Conservation (phyloP, 2,888 invertebrate genomes). For the Noctua fimbriata region DNA sequence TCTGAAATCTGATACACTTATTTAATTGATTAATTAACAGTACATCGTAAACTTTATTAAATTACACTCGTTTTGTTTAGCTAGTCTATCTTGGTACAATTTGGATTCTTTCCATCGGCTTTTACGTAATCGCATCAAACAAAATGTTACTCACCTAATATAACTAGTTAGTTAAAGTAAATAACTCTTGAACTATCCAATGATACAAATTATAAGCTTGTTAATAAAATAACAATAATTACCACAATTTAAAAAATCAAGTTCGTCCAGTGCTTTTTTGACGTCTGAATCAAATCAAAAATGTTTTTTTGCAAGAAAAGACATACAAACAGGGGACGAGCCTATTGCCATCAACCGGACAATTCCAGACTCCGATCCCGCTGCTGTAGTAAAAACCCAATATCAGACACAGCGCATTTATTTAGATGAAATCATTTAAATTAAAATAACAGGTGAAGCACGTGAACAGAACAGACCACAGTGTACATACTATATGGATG, state of each 20-base stretch:
- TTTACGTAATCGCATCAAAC: conserved; percentile 55
- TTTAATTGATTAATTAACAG: background rate
- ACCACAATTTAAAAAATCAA: conserved; percentile 2
- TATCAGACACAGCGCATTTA: no score
- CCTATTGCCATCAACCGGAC: no score
- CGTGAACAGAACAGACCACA: background rate
- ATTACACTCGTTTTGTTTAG: background rate
- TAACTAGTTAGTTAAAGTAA: background rate
- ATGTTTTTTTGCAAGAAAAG: no score
- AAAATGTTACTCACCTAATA: conserved; percentile 42
- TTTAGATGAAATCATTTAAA: no score
- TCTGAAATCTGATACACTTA: background rate
- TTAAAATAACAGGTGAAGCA: background rate
- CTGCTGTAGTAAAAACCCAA: no score
- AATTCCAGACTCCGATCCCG: no score
- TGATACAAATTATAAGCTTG: background rate
- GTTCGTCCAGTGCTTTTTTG: conserved; percentile 10
- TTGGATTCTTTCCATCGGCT: conserved; percentile 37
- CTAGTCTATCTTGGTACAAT: background rate
- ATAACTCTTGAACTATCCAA: conserved; percentile 4
- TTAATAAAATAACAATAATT: background rate
- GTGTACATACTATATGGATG: no score
- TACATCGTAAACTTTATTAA: background rate
- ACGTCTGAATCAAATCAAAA: conserved; percentile 2
- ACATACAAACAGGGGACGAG: no score